Conservation (phyloP, 2,113 vertebrate genomes). For the Deroptyus accipitrinus region DNA sequence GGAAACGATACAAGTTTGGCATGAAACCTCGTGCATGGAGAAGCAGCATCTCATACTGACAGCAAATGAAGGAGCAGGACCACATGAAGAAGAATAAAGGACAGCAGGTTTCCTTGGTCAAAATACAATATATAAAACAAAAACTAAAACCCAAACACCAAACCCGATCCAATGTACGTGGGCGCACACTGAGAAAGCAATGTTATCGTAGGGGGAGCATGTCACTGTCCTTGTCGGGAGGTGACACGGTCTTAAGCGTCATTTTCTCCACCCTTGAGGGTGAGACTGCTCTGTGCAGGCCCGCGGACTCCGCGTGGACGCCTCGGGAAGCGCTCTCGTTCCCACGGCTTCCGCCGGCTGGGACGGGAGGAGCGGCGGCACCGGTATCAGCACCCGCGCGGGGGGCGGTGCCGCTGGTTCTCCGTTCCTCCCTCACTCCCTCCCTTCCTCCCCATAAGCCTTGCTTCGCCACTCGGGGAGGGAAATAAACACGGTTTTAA, state of each 20-base stretch:
- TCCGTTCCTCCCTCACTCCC: neutral
- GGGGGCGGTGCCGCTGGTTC: neutral
- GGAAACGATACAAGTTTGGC: neutral
- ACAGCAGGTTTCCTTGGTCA: neutral
- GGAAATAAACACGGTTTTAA: neutral
- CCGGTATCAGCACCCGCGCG: neutral
- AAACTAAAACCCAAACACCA: neutral
- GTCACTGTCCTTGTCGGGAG: fast-evolving
- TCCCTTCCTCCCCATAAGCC: neutral
- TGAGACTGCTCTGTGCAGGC: neutral
- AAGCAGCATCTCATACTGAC: neutral
- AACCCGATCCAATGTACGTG: neutral
- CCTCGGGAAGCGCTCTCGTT: neutral
- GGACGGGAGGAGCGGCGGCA: neutral
- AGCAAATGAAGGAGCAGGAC: neutral
- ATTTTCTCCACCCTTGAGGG: fast-evolving
- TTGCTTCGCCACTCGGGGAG: neutral
- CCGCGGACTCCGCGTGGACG: fast-evolving
- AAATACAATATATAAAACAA: neutral
- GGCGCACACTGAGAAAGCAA: neutral
- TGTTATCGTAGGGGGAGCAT: fast-evolving
- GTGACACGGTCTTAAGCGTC: neutral
- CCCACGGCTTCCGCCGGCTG: neutral
- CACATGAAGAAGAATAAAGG: neutral
- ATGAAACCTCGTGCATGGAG: neutral